Base-by-base conservation (phyloP, 2,888 invertebrate genomes). In the Balanococcus diminutus region DNA sequence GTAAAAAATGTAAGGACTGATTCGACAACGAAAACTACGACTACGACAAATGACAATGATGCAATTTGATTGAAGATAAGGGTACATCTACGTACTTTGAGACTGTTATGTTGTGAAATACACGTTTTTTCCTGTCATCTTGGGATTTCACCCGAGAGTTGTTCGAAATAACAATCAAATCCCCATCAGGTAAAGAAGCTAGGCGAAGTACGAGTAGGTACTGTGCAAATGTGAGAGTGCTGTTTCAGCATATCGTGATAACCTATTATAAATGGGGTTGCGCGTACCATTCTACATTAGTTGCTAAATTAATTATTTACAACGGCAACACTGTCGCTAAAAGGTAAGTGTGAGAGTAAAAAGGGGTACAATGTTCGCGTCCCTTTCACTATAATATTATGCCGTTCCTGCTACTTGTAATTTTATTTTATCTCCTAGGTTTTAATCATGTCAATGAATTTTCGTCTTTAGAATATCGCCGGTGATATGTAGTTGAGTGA, bases 231-330 rank as follows among this genome's bases (percentile, higher is more conserved):
- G 14, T 61, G 61, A n/a, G 46, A 46, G 61, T 61, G 22, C 14
- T 25, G 25, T 22, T 61, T 25, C 61, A 61, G 61, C 61, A 25
- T 61, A 61, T 61, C 61, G 61, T 25, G 25, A 61, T 61, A 61
- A 25, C 25, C 61, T 22, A 14, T 61, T 61, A 61, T 61, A 61
- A 61, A 61, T 61, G 25, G 61, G 61, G 61, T 61, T 61, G 25
- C 61, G 25, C n/a, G n/a, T n/a, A n/a, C n/a, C n/a, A n/a, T n/a
- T n/a, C n/a, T 61, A 25, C 61, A 61, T 61, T 61, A 61, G 61
- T 61, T 25, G 61, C 61, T 25, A 61, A 61, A 61, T 61, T 61
- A 61, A 61, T 61, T 61, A 61, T 61, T 61, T 61, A 61, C 61
- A 25, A 61, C 25, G 61, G 61, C 61, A 61, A 61, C 61, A 61